These are phyloP conservation scores for Hirudinaria manillensis DNA, from an alignment of 2,888 invertebrate species.

Conservation along the genomic window DNA sequence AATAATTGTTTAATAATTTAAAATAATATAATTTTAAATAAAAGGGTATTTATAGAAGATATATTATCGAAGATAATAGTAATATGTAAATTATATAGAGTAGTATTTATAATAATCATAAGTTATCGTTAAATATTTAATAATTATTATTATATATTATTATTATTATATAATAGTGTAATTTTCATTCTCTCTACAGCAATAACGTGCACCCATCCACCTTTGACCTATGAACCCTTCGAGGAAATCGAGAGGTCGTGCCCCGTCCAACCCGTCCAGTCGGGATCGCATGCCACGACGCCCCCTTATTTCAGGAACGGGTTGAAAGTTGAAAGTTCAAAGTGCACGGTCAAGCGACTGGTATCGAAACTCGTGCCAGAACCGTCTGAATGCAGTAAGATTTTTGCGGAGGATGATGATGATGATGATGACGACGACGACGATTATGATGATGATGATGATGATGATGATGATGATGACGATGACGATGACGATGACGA, in stretches of 20 bases:
- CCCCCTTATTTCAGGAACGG: conserved; percentile 15
- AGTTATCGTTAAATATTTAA: neutral
- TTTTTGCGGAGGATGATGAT: conserved; percentile 20
- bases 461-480: conserved; percentile 25
- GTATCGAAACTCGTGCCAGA: neutral
- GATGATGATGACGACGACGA: conserved; percentile 26
- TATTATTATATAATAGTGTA: neutral
- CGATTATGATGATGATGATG: conserved; percentile 28
- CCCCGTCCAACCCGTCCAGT: neutral
- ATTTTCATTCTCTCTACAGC: neutral
- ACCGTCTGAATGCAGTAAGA: conserved; percentile 22
- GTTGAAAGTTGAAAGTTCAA: conserved; percentile 6
- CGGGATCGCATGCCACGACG: neutral
- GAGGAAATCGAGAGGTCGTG: neutral
- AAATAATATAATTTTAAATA: too few species aligned
- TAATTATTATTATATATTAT: neutral
- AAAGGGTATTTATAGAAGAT: too few species aligned
- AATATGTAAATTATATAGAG: too few species aligned
- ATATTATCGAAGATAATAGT: too few species aligned
- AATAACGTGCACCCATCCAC: neutral
- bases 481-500: conserved; percentile 17
- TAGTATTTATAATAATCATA: too few species aligned
- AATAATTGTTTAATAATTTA: too few species aligned
- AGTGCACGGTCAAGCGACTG: neutral
- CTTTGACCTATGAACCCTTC: neutral